Base-by-base conservation (phyloP, 1,140 invertebrate species). In the Anastrepha obliqua region DNA sequence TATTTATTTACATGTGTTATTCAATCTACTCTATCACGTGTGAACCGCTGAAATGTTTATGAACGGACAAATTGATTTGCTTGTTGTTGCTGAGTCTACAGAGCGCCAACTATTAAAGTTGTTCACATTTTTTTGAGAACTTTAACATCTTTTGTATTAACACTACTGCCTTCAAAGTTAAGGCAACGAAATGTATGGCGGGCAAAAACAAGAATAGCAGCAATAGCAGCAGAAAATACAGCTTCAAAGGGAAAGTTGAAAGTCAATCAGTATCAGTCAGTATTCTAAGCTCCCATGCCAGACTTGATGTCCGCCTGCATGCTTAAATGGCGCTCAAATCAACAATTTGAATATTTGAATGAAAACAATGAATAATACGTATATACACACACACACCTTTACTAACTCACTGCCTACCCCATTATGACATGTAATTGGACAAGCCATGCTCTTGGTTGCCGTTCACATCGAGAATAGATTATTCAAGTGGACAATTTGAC, bases 401-500 rank as follows among this genome's bases (percentile, higher is more conserved):
- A 81, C 7, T 20, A 29, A 55, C 74, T 81, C 74, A 55, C 74
- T 51, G 47, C 9, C 20, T 55, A 81, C 47, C 20, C 39, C 44
- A 81, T 81, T 55, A 51, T 81, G 47, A 55, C 44, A 55, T 81
- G 74, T 81, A 81, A 81, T 81, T 81, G 74, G 74, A 81, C 74
- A 81, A 81, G 55, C 85, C 15, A 86, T 62, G 85, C 85, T 42
- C 59, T 86, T 59, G 85, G 20, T 5, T 62, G 55, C 59, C 13
- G 29, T 62, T 86, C 85, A 42, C 74, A 20, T 13, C n/a, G 17
- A 15, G 55, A 86, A 86, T 86, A n/a, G 85, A 62, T 86, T 86
- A 86, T 86, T 86, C 55, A 86, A 86, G 55, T 86, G 59, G 85
- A 86, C 85, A 86, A 86, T 62, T 86, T 86, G 58, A 86, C 85